Evolutionary conservation across 2,888 invertebrate genomes (phyloP).

Genomic region (Pediacus dermestoides): DNA sequence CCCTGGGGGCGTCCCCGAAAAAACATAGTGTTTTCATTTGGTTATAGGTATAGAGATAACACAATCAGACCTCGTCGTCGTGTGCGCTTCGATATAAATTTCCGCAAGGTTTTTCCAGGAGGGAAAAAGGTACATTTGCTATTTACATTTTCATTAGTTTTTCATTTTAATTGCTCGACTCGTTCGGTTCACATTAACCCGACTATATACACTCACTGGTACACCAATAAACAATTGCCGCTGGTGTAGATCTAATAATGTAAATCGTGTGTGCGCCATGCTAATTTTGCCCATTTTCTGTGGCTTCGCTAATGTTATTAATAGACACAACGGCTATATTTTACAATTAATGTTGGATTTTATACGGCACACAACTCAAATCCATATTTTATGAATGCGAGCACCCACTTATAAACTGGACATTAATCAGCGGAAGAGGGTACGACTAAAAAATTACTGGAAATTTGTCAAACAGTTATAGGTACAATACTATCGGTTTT

Average conservation of each 20-base stretch:
- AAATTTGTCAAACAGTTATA: no score
- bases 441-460: no score
- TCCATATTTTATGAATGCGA: no score
- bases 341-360: constrained; percentile 13
- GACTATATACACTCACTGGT: constrained; percentile 5
- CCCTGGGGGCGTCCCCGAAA: no score
- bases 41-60: no score
- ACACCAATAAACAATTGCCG: constrained; percentile 23
- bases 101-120: background rate
- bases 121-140: background rate
- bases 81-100: no score
- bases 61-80: no score
- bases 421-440: no score
- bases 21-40: no score
- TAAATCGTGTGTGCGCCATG: constrained; percentile 22
- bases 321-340: constrained; percentile 17
- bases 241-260: constrained; percentile 22
- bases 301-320: constrained; percentile 19
- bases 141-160: constrained; percentile 1
- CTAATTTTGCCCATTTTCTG: constrained; percentile 22
- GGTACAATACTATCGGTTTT: no score
- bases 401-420: no score
- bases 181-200: background rate
- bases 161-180: constrained; percentile 1
- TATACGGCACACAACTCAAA: no score